phyloP scores from a whole-genome alignment of 2,113 vertebrate genomes.

The Salminus brasiliensis region DNA sequence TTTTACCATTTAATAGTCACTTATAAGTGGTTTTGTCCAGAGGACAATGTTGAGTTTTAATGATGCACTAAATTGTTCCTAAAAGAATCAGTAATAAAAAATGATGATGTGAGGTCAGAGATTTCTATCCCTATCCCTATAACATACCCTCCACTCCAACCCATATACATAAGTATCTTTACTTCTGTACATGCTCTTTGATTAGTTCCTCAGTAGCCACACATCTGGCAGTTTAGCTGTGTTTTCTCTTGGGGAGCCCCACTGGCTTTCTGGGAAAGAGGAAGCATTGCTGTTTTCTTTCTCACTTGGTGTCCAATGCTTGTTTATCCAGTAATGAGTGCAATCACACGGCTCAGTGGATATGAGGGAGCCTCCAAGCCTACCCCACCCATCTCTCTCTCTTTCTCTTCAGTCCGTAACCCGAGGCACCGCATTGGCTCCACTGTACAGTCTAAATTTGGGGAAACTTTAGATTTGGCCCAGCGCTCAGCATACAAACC shows the following conservation, averaged over 20 bases:
- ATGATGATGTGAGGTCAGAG: no score
- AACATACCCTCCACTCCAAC: not conserved
- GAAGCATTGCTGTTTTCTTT: conserved; percentile 48
- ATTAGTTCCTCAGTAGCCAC: conserved; percentile 27
- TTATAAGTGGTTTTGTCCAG: no score
- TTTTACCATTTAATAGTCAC: no score
- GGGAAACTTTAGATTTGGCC: conserved; percentile 48
- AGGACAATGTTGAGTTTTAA: no score
- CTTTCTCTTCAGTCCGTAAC: conserved; percentile 14
- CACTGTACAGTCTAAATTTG: conserved; percentile 39
- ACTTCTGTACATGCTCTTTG: conserved; percentile 1
- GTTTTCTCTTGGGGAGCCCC: conserved; percentile 24
- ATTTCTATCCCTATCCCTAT: no score
- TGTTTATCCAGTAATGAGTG: conserved; percentile 53
- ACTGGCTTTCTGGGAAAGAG: conserved; percentile 47
- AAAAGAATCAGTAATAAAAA: no score
- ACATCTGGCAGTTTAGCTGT: conserved; percentile 29
- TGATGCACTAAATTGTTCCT: no score
- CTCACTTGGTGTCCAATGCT: conserved; percentile 43
- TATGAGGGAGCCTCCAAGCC: conserved; percentile 10
- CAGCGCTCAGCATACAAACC: conserved; percentile 26
- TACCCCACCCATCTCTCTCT: not conserved
- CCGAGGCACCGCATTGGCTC: conserved; percentile 11
- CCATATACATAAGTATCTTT: not conserved
- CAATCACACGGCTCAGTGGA: conserved; percentile 52